These are phyloP conservation scores for Melanerpes formicivorus DNA, from an alignment of 2,113 vertebrate genomes.

Conservation along the genomic window DNA sequence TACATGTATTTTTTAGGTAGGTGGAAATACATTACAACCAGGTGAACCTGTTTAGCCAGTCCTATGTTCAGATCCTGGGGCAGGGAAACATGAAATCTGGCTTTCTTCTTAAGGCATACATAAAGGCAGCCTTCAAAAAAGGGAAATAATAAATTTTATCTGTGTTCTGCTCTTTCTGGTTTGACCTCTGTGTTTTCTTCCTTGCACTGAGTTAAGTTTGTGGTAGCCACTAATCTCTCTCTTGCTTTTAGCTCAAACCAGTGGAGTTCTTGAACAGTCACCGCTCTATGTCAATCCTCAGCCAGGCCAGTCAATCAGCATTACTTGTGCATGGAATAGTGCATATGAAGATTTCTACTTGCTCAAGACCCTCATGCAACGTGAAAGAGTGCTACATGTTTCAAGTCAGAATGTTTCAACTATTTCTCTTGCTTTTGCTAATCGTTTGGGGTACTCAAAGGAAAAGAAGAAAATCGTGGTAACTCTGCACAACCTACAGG, in stretches of 20 bases:
- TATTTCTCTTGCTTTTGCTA: not conserved
- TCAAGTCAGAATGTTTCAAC: accelerated
- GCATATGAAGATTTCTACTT: not conserved
- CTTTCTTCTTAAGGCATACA: accelerated
- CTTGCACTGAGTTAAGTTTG: not conserved
- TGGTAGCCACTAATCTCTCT: not conserved
- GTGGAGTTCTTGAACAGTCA: not conserved
- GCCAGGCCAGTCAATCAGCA: not conserved
- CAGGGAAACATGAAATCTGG: not conserved
- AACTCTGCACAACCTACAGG: not conserved
- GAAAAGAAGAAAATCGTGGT: not conserved
- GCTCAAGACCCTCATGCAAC: not conserved
- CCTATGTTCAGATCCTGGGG: not conserved
- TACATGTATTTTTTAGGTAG: not conserved
- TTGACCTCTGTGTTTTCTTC: not conserved
- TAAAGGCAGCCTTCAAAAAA: not conserved
- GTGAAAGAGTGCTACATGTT: not conserved
- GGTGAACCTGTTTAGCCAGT: not conserved
- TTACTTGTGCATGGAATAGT: not conserved
- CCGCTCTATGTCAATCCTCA: not conserved
- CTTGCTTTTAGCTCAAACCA: not conserved
- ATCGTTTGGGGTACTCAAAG: not conserved
- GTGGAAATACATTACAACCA: not conserved
- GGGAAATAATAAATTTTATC: not conserved
- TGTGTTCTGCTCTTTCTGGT: not conserved